phyloP scores from a whole-genome alignment of 1,140 invertebrate genomes.

The Drosophila kikkawai region DNA sequence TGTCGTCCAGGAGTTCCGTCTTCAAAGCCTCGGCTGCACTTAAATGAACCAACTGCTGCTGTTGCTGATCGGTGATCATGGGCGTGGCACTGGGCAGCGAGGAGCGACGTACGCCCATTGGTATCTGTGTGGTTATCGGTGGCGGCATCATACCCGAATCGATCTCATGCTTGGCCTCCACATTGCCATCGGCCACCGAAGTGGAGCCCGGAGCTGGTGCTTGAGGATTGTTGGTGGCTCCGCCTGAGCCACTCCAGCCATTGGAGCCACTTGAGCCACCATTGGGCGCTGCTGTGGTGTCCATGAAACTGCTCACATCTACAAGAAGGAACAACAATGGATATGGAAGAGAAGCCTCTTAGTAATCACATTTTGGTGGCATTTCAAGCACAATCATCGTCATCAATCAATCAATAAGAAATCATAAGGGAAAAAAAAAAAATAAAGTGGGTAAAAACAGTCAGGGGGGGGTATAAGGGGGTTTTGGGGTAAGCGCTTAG shows the following conservation, averaged over 20 bases:
- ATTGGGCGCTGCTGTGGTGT: constrained; percentile 55
- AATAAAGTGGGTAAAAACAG: constrained; percentile 24
- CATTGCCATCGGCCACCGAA: constrained; percentile 9
- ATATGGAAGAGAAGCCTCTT: constrained; percentile 27
- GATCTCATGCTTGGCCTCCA: constrained; percentile 85
- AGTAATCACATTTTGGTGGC: constrained; percentile 54
- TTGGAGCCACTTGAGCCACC: constrained; percentile 1
- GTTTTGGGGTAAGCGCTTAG: constrained; percentile 13
- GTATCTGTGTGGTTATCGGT: constrained; percentile 86
- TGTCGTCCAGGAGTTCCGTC: constrained; percentile 90
- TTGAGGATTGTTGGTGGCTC: not conserved
- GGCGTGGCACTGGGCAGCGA: constrained; percentile 83
- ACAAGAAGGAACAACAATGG: constrained; percentile 65
- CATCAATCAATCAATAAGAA: constrained; percentile 11
- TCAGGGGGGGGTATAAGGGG: not conserved
- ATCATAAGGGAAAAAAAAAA: constrained; percentile 28
- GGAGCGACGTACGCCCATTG: constrained; percentile 86
- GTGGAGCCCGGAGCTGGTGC: not conserved
- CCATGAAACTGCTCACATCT: constrained; percentile 76
- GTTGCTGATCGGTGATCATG: constrained; percentile 81
- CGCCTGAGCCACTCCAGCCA: constrained; percentile 9
- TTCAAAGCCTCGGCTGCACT: constrained; percentile 86
- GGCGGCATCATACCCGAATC: constrained; percentile 88
- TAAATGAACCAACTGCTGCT: constrained; percentile 62
- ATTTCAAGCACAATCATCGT: constrained; percentile 12